These are phyloP conservation scores for Oriolus oriolus DNA, from an alignment of 2,113 vertebrate species.

Conservation along the genomic window DNA sequence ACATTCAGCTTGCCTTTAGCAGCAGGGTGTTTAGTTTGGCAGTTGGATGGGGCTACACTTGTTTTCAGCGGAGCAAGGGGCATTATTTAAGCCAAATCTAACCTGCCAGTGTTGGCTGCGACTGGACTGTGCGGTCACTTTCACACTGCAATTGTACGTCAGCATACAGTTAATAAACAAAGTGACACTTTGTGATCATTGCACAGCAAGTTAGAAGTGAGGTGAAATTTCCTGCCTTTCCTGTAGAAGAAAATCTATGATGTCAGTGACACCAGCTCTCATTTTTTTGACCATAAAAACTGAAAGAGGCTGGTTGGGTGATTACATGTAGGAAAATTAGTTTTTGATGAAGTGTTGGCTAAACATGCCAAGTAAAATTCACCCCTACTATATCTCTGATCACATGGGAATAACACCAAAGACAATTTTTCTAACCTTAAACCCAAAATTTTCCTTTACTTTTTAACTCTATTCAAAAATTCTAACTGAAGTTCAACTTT, in stretches of 20 bases:
- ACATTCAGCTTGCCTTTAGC: neutral
- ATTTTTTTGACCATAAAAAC: slow-evolving; percentile 31
- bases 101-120: neutral
- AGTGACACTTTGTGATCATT: slow-evolving; percentile 58
- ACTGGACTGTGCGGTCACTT: neutral
- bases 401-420: neutral
- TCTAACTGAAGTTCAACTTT: neutral
- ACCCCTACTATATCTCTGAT: neutral
- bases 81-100: neutral
- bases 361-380: neutral
- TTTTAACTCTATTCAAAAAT: neutral
- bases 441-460: neutral
- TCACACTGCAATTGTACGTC: neutral
- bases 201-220: slow-evolving; percentile 72
- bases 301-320: neutral
- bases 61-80: neutral
- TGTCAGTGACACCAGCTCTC: slow-evolving; percentile 56
- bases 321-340: neutral
- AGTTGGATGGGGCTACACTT: neutral
- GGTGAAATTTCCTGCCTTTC: slow-evolving; percentile 75
- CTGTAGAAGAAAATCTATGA: slow-evolving; percentile 68
- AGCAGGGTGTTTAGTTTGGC: neutral
- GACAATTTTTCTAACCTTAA: neutral
- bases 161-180: slow-evolving; percentile 59
- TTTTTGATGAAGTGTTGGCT: neutral